Evolutionary conservation across 2,888 invertebrate genomes (phyloP).

Genomic region (Campoplex capitator): DNA sequence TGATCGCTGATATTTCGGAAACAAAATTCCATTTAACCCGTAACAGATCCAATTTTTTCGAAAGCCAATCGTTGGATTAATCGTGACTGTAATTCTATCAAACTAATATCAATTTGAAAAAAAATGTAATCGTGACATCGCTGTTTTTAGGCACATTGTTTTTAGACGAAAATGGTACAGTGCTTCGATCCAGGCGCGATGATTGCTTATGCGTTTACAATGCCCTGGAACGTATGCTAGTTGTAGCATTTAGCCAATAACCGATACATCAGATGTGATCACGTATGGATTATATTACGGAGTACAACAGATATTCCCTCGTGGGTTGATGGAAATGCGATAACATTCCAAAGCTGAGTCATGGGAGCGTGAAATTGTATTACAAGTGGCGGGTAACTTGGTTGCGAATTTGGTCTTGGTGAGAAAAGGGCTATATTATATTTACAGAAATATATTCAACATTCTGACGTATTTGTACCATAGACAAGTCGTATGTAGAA

Average conservation of each 20-base stretch:
- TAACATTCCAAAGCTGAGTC: constrained; percentile 72
- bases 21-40: too few relatives aligned
- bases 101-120: neutral
- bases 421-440: constrained; percentile 20
- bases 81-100: neutral
- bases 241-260: neutral
- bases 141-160: neutral
- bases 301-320: constrained; percentile 41
- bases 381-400: constrained; percentile 71
- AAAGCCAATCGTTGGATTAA: neutral
- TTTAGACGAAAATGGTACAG: neutral
- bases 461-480: neutral
- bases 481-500: neutral
- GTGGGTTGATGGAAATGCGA: constrained; percentile 62
- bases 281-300: constrained; percentile 5
- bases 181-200: neutral
- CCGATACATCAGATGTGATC: neutral
- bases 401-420: constrained; percentile 9
- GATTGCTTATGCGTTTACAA: neutral
- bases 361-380: constrained; percentile 78
- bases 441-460: constrained; percentile 39
- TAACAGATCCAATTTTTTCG: neutral
- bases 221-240: neutral
- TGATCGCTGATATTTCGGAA: neutral
- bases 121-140: neutral